Evolutionary conservation across 2,113 vertebrate genomes (phyloP).

Genomic region (Fulmarus glacialis): DNA sequence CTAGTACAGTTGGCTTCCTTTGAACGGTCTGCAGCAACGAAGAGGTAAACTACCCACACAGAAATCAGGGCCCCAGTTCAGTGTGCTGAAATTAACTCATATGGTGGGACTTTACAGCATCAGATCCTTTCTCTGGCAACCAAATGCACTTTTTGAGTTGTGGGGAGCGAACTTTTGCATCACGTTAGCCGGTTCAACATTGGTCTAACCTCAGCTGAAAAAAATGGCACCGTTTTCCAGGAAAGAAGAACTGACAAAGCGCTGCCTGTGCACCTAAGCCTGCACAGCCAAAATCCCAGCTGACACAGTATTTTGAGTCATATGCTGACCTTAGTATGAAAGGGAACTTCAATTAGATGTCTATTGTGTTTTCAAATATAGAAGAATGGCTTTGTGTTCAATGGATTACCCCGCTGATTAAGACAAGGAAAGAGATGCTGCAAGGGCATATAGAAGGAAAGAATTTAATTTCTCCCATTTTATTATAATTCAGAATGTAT

Average conservation of each 20-base stretch:
- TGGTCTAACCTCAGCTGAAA: neutral
- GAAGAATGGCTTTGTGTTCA: conserved; percentile 38
- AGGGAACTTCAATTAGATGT: conserved; percentile 4
- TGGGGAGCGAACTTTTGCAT: neutral
- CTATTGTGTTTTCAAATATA: conserved; percentile 42
- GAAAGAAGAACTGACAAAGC: neutral
- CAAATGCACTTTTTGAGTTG: neutral
- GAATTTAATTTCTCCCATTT: neutral
- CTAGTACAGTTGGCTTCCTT: neutral
- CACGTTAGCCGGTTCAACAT: neutral
- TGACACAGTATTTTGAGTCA: conserved; percentile 14
- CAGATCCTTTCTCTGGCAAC: neutral
- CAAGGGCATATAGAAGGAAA: neutral
- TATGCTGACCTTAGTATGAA: neutral
- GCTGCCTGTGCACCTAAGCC: neutral
- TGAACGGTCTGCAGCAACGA: neutral
- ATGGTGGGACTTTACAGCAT: neutral
- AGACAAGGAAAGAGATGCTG: conserved; percentile 44
- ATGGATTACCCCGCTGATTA: conserved; percentile 15
- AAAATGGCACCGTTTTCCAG: neutral
- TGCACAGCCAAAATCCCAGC: neutral
- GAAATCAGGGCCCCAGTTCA: neutral
- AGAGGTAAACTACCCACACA: neutral
- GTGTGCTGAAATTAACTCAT: neutral
- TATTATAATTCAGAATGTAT: neutral